Evolutionary conservation across 2,888 invertebrate species (phyloP), one percentile per base, ranked within the genome.

Genomic region (Acanthopleura granulata): DNA sequence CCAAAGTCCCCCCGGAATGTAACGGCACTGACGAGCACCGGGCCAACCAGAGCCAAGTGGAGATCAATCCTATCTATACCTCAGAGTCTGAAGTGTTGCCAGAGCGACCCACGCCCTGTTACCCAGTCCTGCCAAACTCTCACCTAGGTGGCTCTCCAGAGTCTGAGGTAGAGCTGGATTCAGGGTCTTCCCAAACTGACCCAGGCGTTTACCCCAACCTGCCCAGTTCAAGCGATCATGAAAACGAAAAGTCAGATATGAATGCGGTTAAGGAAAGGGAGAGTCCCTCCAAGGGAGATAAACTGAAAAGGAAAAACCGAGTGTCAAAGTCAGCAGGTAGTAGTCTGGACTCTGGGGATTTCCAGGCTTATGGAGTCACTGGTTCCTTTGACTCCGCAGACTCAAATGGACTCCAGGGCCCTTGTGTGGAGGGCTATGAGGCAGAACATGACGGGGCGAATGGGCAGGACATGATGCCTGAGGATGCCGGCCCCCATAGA

Each of bases 401-500:
- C 14, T 66, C 66, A 16, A 66, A 66, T 66, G 66, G 66, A 6
- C 16, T 66, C 22, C 66, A 66, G 6, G 29, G 25, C 16, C n/a
- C 29, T 49, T 27, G 49, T 71, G n/a, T 18, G 18, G 49, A 49
- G 49, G n/a, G 16, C 14, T 49, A 71, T 49, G 18, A 40, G 16
- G 18, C 18, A 22, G 71, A 71, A 4, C 4, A 71, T 16, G 49
- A 40, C 16, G 71, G 1, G 18, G 15, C 6, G 16, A 71, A 49
- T n/a, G 18, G 49, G 15, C 3, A 49, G 18, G 71, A 71, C 15
- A 27, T 49, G 16, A 71, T 71, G 49, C 72, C 77, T 62, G 84
- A 86, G 66, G 85, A 85, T 75, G 66, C 78, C n/a, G 86, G 85
- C 30, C 96, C 96, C 89, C 97, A 97, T 93, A 94, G 98, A 90